A percentile compares a stretch with the other conserved stretches of the same genome.
These are phyloP conservation scores for Ophion slaviceki DNA, from an alignment of 2,888 invertebrate species.

Conservation along the genomic window DNA sequence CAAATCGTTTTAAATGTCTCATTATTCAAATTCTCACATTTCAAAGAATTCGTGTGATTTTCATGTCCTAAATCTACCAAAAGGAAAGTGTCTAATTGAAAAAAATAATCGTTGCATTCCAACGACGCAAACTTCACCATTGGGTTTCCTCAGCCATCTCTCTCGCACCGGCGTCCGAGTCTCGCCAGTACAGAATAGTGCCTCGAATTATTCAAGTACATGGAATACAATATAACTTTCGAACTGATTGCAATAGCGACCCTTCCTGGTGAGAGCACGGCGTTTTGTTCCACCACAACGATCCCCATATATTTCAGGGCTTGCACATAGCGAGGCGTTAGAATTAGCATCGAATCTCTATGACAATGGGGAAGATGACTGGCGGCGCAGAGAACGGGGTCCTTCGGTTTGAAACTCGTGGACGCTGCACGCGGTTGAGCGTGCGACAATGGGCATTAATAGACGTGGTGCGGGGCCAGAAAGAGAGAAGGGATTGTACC, in stretches of 20 bases:
- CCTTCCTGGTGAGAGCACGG: not conserved
- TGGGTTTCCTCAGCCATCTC: not conserved
- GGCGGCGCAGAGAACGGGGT: conserved; percentile 19
- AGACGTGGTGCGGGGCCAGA: conserved; percentile 14
- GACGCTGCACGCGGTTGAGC: conserved; percentile 1
- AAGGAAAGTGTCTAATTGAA: no score
- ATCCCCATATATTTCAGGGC: not conserved
- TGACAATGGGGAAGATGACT: conserved; percentile 45
- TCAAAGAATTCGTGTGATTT: no score
- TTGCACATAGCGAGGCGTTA: conserved; percentile 1
- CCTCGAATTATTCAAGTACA: not conserved
- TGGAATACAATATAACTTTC: not conserved
- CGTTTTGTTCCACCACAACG: not conserved
- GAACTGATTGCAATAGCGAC: not conserved
- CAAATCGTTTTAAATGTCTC: no score
- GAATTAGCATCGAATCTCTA: conserved; percentile 32
- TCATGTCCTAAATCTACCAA: no score
- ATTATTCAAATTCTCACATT: no score
- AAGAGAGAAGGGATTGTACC: conserved; percentile 44
- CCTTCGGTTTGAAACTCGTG: conserved; percentile 1
- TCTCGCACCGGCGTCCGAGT: not conserved
- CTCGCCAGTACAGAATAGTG: not conserved
- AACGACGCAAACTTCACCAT: not conserved
- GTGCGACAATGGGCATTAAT: conserved; percentile 61
- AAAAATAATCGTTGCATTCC: not conserved